These are phyloP conservation scores for Catamblyrhynchus diadema DNA, from an alignment of 2,797 vertebrate species.

Conservation along the genomic window DNA sequence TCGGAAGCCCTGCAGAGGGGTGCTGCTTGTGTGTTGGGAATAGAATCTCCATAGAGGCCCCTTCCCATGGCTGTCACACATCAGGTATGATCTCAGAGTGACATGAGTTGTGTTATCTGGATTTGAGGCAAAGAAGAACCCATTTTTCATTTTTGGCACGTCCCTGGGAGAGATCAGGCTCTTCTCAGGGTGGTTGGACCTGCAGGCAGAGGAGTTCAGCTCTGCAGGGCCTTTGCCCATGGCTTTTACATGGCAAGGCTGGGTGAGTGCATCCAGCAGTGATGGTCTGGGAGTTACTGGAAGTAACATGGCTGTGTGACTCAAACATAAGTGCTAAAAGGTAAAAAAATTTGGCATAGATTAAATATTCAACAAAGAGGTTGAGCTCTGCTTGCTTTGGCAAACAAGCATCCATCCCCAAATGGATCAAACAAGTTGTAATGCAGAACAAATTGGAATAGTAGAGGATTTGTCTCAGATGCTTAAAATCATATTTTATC, in stretches of 20 bases:
- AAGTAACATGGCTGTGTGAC: background rate
- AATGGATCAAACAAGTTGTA: conserved; percentile 71
- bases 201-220: background rate
- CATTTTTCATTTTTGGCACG: background rate
- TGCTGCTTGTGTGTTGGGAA: background rate
- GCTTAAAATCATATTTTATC: conserved; percentile 65
- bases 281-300: background rate
- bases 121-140: background rate
- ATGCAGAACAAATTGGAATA: conserved; percentile 67
- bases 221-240: background rate
- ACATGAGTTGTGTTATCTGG: rapidly evolving
- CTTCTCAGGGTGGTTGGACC: background rate
- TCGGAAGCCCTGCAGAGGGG: background rate
- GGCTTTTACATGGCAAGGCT: background rate
- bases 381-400: conserved; percentile 64
- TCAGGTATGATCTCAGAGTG: rapidly evolving
- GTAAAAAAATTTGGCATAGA: conserved; percentile 12
- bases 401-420: conserved; percentile 60
- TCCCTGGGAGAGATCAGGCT: background rate
- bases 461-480: conserved; percentile 62
- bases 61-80: background rate
- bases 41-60: background rate
- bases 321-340: conserved; percentile 15
- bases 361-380: conserved; percentile 61
- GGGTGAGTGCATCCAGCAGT: background rate